phyloP scores from a whole-genome alignment of 1,140 invertebrate species.

The Drosophila orena region DNA sequence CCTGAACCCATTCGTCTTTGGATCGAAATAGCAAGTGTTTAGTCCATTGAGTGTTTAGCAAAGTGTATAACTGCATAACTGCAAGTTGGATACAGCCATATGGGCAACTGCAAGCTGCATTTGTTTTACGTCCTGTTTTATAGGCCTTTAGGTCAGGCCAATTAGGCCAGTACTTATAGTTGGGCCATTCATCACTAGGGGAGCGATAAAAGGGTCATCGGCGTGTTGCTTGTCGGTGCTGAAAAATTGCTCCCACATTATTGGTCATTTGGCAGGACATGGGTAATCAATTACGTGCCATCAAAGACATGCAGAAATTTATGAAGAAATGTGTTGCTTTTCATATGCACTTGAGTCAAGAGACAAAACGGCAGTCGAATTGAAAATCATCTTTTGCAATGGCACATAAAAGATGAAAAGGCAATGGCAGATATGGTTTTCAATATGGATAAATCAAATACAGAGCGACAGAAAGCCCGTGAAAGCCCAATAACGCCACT shows the following conservation, averaged over 20 bases:
- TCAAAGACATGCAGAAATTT: slow-evolving; percentile 15
- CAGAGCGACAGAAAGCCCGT: not conserved
- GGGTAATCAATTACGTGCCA: slow-evolving; percentile 27
- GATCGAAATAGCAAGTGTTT: slow-evolving; percentile 22
- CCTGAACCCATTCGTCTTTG: not conserved
- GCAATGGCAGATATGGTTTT: slow-evolving; percentile 28
- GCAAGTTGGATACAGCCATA: slow-evolving; percentile 9
- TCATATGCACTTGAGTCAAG: not conserved
- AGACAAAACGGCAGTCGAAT: not conserved
- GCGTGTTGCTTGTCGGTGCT: slow-evolving; percentile 13
- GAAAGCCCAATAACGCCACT: slow-evolving; percentile 23
- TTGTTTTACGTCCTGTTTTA: slow-evolving; percentile 7
- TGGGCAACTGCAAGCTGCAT: not conserved
- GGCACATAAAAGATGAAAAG: slow-evolving; percentile 25
- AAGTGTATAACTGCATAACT: slow-evolving; percentile 22
- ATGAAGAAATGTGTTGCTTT: not conserved
- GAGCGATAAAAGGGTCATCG: slow-evolving; percentile 13
- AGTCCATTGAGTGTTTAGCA: slow-evolving; percentile 39
- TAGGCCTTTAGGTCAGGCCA: slow-evolving; percentile 7
- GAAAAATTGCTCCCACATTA: slow-evolving; percentile 28
- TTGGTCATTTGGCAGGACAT: not conserved
- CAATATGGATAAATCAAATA: slow-evolving; percentile 55
- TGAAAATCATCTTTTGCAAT: not conserved
- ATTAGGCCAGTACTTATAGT: slow-evolving; percentile 26
- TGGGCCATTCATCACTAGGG: slow-evolving; percentile 4